Conservation (phyloP, 2,888 invertebrate species). For the Lysandra bellargus region DNA sequence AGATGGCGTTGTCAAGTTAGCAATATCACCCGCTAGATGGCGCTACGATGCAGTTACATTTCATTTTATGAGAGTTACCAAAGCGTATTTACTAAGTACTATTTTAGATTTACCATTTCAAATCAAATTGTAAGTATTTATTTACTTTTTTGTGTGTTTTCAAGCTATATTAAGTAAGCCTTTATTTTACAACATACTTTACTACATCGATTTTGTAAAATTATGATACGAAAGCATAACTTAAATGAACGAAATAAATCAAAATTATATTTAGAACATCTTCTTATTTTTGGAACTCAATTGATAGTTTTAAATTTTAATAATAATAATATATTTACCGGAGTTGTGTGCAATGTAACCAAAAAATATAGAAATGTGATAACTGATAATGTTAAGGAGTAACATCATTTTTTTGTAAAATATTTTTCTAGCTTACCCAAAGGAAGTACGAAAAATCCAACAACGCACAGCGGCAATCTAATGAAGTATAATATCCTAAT, state of each 20-base stretch:
- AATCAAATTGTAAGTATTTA: neutral
- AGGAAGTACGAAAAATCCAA: neutral
- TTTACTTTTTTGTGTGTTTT: neutral
- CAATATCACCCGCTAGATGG: neutral
- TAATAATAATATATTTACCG: too few relatives aligned
- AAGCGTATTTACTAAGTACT: neutral
- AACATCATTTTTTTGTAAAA: neutral
- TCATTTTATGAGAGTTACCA: neutral
- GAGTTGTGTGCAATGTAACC: neutral
- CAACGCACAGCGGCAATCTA: neutral
- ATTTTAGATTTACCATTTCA: neutral
- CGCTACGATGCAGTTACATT: neutral
- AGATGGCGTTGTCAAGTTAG: neutral
- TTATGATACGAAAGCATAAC: neutral
- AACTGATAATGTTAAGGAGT: neutral
- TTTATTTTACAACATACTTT: neutral
- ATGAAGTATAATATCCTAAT: constrained; percentile 18
- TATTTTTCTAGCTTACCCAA: neutral
- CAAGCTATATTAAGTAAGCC: neutral
- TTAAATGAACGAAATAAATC: neutral
- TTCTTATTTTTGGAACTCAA: neutral
- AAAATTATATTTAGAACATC: neutral
- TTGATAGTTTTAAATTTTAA: too few relatives aligned
- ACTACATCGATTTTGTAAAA: neutral
- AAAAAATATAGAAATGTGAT: neutral